A percentile compares a stretch with the other conserved stretches of the same genome.
Evolutionary conservation across 2,113 vertebrate species (phyloP).

Genomic region (Pelobates fuscus): DNA sequence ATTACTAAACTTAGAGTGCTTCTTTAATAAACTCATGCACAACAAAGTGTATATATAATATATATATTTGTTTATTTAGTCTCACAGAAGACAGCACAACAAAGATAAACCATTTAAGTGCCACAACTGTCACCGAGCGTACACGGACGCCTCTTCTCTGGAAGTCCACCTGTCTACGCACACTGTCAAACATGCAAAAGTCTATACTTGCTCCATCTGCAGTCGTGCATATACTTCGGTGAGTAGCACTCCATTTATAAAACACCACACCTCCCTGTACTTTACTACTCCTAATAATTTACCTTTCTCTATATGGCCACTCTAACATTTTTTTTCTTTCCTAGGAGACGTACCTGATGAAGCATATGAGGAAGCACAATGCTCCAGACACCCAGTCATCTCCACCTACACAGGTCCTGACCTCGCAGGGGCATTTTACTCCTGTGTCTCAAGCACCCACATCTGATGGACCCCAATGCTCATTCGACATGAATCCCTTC

Average conservation of each 20-base stretch:
- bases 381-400: slow-evolving; percentile 71
- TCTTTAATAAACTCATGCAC: too few species aligned
- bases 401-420: slow-evolving; percentile 59
- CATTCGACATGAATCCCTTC: slow-evolving; percentile 94
- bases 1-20: too few species aligned
- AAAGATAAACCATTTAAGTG: slow-evolving; percentile 99
- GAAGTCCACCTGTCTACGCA: slow-evolving; percentile 95
- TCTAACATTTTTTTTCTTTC: slow-evolving; percentile 29
- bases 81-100: slow-evolving; percentile 97
- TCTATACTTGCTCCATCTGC: slow-evolving; percentile 96
- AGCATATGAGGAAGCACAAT: slow-evolving; percentile 99
- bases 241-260: slow-evolving; percentile 56
- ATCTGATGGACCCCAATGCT: slow-evolving; percentile 81
- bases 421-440: slow-evolving; percentile 38
- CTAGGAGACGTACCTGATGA: slow-evolving; percentile 97
- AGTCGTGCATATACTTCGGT: slow-evolving; percentile 97
- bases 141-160: slow-evolving; percentile 86
- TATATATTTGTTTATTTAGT: slow-evolving; percentile 73
- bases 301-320: background rate
- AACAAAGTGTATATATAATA: too few species aligned
- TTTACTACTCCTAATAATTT: slow-evolving; percentile 13
- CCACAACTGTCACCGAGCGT: slow-evolving; percentile 95
- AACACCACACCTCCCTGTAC: background rate
- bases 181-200: slow-evolving; percentile 95
- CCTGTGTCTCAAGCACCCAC: slow-evolving; percentile 48